Evolutionary conservation across 1,140 invertebrate species (phyloP).

Genomic region (Octopus sinensis): DNA sequence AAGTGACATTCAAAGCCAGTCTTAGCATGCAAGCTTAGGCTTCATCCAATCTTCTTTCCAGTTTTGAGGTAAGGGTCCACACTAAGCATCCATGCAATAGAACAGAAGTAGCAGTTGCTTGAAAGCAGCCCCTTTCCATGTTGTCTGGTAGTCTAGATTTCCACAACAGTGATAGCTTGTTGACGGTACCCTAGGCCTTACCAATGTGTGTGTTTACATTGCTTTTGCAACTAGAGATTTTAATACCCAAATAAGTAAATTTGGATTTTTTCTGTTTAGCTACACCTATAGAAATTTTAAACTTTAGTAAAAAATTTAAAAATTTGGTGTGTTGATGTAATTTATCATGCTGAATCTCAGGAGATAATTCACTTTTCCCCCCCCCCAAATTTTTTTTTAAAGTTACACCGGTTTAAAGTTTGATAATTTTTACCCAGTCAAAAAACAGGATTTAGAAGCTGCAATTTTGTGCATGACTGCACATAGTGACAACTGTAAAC

Average conservation of each 20-base stretch:
- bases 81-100: neutral
- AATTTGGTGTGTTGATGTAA: no score
- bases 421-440: no score
- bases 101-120: neutral
- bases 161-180: neutral
- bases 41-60: neutral
- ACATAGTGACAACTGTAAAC: no score
- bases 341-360: no score
- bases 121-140: neutral
- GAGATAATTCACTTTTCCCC: no score
- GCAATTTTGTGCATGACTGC: no score
- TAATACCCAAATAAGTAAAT: neutral
- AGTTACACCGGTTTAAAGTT: no score
- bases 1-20: neutral
- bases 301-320: no score
- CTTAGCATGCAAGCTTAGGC: no score
- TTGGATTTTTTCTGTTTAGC: neutral
- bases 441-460: no score
- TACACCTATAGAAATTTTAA: no score
- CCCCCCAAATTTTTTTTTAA: no score
- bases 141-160: neutral
- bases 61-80: neutral
- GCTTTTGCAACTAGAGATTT: neutral
- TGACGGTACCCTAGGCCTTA: neutral
- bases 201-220: neutral